Percentiles rank a stretch among this genome's conserved stretches.
phyloP scores from a whole-genome alignment of 1,140 invertebrate genomes.

The Antheraea mylitta region DNA sequence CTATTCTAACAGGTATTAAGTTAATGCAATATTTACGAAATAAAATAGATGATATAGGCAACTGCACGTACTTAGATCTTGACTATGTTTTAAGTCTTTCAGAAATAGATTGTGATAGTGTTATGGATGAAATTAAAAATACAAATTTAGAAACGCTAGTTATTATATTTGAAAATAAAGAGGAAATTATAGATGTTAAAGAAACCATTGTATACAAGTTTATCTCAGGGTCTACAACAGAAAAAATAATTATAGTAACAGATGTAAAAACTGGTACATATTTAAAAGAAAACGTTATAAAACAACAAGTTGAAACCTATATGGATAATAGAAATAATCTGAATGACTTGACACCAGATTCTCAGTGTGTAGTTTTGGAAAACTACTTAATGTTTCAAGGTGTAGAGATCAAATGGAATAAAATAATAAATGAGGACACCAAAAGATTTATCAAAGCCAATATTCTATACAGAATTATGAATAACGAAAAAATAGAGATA shows the following conservation, averaged over 20 bases:
- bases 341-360: conserved; percentile 10
- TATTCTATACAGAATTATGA: conserved; percentile 9
- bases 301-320: background rate
- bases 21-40: background rate
- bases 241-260: conserved; percentile 5
- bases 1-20: background rate
- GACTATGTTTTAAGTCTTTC: background rate
- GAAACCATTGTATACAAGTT: background rate
- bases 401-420: conserved; percentile 1
- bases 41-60: background rate
- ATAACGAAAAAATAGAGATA: conserved; percentile 8
- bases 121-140: background rate
- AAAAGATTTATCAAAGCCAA: background rate
- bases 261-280: background rate
- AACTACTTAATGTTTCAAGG: conserved; percentile 12
- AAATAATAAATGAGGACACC: conserved; percentile 5
- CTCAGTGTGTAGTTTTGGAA: conserved; percentile 3
- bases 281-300: background rate
- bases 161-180: background rate
- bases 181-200: background rate
- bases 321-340: conserved; percentile 2
- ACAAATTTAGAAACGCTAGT: background rate
- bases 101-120: background rate
- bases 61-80: background rate
- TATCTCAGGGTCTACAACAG: background rate